These are phyloP conservation scores for Neoarius graeffei DNA, from an alignment of 2,113 vertebrate genomes.

Conservation along the genomic window DNA sequence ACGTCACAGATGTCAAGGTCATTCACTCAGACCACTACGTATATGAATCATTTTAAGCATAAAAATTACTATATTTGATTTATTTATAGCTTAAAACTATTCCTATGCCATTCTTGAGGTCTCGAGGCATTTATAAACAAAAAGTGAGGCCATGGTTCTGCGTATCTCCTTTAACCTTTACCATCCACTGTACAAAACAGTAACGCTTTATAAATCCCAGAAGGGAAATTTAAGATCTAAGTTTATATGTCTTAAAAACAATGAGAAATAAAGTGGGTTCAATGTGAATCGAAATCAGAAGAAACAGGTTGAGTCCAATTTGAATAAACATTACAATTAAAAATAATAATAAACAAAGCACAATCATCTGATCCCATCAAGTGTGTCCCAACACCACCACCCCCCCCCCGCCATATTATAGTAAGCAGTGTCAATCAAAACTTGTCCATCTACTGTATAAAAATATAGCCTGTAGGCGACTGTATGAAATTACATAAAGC, in stretches of 20 bases:
- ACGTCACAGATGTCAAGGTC: no score
- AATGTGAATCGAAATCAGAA: background rate
- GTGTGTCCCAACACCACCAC: background rate
- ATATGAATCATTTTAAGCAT: no score
- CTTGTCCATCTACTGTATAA: background rate
- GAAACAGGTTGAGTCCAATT: background rate
- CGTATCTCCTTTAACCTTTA: no score
- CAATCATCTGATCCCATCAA: background rate
- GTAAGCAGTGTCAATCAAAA: constrained; percentile 38
- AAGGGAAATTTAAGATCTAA: background rate
- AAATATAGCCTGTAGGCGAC: constrained; percentile 22
- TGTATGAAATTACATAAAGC: constrained; percentile 53
- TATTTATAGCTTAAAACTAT: no score
- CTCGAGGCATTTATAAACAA: no score
- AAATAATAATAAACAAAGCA: background rate
- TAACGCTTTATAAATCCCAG: background rate
- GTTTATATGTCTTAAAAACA: background rate
- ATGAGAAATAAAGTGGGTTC: no score
- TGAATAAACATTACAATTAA: background rate
- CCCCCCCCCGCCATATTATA: background rate
- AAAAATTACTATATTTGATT: no score
- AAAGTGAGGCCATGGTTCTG: no score
- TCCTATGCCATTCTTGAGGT: no score
- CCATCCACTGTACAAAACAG: background rate
- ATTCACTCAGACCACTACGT: no score